Conservation (phyloP, 2,113 vertebrate genomes). For the Megaceryle torquata region DNA sequence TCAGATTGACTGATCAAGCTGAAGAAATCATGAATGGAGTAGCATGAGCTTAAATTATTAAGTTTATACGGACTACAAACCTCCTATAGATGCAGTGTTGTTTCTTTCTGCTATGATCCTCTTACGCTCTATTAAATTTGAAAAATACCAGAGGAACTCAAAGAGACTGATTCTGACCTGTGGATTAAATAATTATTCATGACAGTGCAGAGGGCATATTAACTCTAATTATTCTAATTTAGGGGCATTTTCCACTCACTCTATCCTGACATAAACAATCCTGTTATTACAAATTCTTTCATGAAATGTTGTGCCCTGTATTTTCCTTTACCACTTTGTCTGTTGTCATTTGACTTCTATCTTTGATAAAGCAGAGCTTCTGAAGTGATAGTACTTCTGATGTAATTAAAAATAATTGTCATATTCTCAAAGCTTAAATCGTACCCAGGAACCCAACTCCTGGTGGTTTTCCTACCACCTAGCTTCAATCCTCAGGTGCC, state of each 20-base stretch:
- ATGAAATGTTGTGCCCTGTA: not conserved
- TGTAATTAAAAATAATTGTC: not conserved
- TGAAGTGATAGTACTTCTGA: not conserved
- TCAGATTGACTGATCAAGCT: not conserved
- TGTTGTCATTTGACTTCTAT: not conserved
- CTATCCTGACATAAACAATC: not conserved
- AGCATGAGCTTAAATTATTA: not conserved
- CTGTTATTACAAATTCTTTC: not conserved
- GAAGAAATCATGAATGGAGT: not conserved
- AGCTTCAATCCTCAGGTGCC: not conserved
- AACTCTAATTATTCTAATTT: conserved; percentile 3
- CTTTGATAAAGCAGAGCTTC: not conserved
- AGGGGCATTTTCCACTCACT: not conserved
- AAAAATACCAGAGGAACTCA: not conserved
- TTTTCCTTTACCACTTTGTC: not conserved
- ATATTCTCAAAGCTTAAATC: not conserved
- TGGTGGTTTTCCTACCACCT: not conserved
- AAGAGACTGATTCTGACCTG: not conserved
- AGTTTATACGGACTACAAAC: not conserved
- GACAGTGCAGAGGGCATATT: not conserved
- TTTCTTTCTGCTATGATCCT: not conserved
- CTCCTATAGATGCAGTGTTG: not conserved
- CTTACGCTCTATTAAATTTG: not conserved
- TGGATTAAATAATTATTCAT: not conserved
- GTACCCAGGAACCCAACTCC: not conserved